phyloP scores from a whole-genome alignment of 2,113 vertebrate genomes.

The Nymphicus hollandicus region DNA sequence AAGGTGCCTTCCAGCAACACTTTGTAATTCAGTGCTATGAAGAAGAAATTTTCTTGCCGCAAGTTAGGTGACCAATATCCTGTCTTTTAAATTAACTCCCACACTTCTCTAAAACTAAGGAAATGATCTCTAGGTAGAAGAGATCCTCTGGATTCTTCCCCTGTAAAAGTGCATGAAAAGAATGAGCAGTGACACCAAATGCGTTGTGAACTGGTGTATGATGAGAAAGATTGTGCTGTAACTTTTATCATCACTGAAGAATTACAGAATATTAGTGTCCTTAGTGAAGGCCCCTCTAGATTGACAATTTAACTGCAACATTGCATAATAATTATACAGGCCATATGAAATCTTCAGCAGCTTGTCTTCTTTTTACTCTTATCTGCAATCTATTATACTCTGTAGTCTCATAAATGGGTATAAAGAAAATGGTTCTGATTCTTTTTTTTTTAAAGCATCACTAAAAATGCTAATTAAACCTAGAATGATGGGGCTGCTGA shows the following conservation, averaged over 20 bases:
- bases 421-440: conserved; percentile 27
- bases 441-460: conserved; percentile 10
- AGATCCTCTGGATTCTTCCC: background rate
- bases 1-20: background rate
- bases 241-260: conserved; percentile 28
- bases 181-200: background rate
- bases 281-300: background rate
- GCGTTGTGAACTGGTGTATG: background rate
- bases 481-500: conserved; percentile 10
- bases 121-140: background rate
- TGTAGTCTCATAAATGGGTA: conserved; percentile 26
- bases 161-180: background rate
- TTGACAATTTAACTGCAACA: background rate
- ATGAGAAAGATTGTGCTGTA: background rate
- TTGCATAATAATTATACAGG: conserved; percentile 13
- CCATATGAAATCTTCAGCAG: conserved; percentile 42
- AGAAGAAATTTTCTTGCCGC: background rate
- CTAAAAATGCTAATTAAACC: conserved; percentile 55
- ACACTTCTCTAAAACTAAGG: background rate
- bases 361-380: conserved; percentile 39
- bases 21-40: background rate
- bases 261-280: background rate
- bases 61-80: background rate
- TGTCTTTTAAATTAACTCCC: background rate
- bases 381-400: conserved; percentile 26